phyloP scores from a whole-genome alignment of 2,797 vertebrate genomes.

The Anniella stebbinsi region DNA sequence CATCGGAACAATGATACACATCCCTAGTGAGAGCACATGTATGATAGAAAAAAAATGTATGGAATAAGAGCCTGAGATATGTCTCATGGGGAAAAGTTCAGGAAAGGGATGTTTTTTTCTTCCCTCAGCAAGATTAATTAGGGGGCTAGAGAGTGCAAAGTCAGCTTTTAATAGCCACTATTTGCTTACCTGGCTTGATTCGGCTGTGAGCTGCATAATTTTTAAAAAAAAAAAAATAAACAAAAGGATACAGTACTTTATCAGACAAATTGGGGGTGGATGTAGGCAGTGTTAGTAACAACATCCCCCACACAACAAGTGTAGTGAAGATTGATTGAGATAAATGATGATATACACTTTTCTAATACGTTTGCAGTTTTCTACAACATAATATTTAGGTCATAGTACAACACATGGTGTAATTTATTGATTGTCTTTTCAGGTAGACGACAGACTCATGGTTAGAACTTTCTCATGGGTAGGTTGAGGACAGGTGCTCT shows the following conservation, averaged over 20 bases:
- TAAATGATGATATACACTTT: background rate
- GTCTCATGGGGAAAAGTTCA: background rate
- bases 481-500: background rate
- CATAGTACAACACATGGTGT: background rate
- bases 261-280: background rate
- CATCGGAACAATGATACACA: too few species aligned
- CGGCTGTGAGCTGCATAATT: background rate
- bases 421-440: background rate
- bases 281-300: too few species aligned
- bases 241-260: background rate
- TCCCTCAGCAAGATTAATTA: slow-evolving; percentile 1
- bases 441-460: background rate
- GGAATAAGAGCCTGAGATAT: background rate
- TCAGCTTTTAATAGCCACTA: background rate
- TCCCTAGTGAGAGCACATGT: background rate
- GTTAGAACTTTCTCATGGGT: background rate
- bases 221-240: background rate
- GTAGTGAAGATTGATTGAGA: background rate
- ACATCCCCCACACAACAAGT: background rate
- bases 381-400: background rate
- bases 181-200: background rate
- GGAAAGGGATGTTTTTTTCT: background rate
- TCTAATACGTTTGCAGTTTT: background rate
- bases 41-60: background rate
- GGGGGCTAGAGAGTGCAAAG: background rate